Evolutionary conservation across 2,888 invertebrate genomes (phyloP).

Genomic region (Microctonus brassicae): DNA sequence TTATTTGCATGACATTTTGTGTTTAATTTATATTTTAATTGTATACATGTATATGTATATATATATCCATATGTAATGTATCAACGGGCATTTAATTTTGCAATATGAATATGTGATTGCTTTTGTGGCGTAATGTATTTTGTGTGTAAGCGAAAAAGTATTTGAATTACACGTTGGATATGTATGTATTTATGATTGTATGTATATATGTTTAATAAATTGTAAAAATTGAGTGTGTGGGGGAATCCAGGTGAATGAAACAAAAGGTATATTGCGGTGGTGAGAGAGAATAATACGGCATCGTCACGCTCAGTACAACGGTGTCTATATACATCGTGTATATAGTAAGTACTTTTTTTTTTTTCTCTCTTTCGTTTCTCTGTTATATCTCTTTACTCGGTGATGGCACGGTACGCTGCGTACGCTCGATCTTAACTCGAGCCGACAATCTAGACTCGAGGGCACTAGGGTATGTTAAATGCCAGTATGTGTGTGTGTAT

Average conservation of each 20-base stretch:
- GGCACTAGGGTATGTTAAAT: slow-evolving; percentile 32
- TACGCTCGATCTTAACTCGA: slow-evolving; percentile 47
- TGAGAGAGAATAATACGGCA: slow-evolving; percentile 26
- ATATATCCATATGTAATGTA: background rate
- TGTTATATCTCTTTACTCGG: slow-evolving; percentile 40
- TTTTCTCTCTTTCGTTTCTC: slow-evolving; percentile 26
- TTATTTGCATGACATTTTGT: slow-evolving; percentile 7
- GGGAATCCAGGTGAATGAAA: slow-evolving; percentile 41
- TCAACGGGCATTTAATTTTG: background rate
- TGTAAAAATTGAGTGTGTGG: background rate
- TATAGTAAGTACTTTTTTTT: slow-evolving; percentile 16
- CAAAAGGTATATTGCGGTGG: slow-evolving; percentile 31
- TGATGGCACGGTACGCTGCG: slow-evolving; percentile 54
- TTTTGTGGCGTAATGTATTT: too few species aligned
- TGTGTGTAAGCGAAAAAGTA: too few species aligned
- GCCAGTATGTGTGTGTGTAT: background rate
- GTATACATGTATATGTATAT: background rate
- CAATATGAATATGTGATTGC: too few species aligned
- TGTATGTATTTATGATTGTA: background rate
- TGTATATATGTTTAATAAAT: background rate
- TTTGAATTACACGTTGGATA: background rate
- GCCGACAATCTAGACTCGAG: slow-evolving; percentile 37
- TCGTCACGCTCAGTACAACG: slow-evolving; percentile 44
- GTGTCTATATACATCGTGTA: slow-evolving; percentile 31
- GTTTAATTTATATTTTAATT: background rate